phyloP scores from a whole-genome alignment of 2,797 vertebrate species.

The Garrulus glandarius region DNA sequence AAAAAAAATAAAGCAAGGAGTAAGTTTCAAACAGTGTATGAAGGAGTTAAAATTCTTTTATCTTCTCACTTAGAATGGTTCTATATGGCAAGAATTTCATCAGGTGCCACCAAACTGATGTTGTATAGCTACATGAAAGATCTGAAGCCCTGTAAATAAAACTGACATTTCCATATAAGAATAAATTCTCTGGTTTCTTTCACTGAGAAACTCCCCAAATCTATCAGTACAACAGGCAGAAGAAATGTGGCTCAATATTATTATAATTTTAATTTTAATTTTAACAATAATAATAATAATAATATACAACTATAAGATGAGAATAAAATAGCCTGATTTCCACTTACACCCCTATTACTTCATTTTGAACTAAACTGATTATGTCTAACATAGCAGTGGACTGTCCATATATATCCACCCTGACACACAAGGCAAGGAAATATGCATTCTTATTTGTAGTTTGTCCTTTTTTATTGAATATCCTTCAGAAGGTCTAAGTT shows the following conservation, averaged over 20 bases:
- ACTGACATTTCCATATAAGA: neutral
- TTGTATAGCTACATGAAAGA: neutral
- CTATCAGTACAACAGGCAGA: neutral
- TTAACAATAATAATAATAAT: too few species aligned
- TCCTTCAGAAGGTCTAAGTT: neutral
- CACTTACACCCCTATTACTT: neutral
- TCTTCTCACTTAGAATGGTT: neutral
- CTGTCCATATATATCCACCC: neutral
- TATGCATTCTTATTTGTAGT: neutral
- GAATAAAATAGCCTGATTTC: neutral
- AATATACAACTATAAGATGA: neutral
- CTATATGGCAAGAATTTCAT: neutral
- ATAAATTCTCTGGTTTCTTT: neutral
- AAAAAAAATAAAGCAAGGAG: neutral
- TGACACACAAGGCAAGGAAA: neutral
- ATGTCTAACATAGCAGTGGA: neutral
- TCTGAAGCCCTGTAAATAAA: neutral
- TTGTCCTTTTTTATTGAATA: neutral
- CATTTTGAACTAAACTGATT: neutral
- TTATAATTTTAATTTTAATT: neutral
- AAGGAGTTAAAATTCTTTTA: neutral
- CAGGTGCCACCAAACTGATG: neutral
- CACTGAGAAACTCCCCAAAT: neutral
- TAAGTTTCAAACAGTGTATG: neutral
- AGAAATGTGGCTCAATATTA: neutral